Evolutionary conservation across 2,797 vertebrate genomes (phyloP).

Genomic region (Passerculus sandwichensis): DNA sequence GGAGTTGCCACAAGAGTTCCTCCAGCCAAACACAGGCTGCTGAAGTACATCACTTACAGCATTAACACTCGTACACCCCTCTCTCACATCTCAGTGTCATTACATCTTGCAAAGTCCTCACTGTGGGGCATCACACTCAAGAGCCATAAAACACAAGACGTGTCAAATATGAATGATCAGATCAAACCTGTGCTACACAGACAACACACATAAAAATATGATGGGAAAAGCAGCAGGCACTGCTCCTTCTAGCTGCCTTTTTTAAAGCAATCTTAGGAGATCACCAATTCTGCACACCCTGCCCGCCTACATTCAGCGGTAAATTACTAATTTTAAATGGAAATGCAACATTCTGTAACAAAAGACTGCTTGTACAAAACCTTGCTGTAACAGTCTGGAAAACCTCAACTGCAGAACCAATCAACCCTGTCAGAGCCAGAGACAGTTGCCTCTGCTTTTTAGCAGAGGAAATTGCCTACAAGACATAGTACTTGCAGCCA

Average conservation of each 20-base stretch:
- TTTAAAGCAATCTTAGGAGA: constrained; percentile 52
- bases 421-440: constrained; percentile 29
- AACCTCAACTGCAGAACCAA: constrained; percentile 40
- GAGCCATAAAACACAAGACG: constrained; percentile 32
- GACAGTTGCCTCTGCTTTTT: not conserved
- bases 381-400: constrained; percentile 24
- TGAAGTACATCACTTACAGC: constrained; percentile 24
- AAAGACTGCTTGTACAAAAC: constrained; percentile 43
- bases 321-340: constrained; percentile 71
- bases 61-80: not conserved
- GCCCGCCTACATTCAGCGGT: constrained; percentile 10
- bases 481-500: constrained; percentile 28
- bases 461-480: constrained; percentile 31
- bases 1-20: constrained; percentile 18
- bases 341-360: constrained; percentile 63
- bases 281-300: constrained; percentile 39
- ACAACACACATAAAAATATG: constrained; percentile 38
- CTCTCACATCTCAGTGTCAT: constrained; percentile 49
- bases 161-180: constrained; percentile 57
- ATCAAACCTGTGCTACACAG: constrained; percentile 53
- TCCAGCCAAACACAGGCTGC: not conserved
- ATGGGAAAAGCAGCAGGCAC: constrained; percentile 48
- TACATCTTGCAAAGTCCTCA: constrained; percentile 36
- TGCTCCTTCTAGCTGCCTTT: constrained; percentile 58
- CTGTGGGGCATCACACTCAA: not conserved